Evolutionary conservation across 2,888 invertebrate genomes (phyloP), one percentile per base, ranked within the genome.

Genomic region (Ditylenchus weischeri): DNA sequence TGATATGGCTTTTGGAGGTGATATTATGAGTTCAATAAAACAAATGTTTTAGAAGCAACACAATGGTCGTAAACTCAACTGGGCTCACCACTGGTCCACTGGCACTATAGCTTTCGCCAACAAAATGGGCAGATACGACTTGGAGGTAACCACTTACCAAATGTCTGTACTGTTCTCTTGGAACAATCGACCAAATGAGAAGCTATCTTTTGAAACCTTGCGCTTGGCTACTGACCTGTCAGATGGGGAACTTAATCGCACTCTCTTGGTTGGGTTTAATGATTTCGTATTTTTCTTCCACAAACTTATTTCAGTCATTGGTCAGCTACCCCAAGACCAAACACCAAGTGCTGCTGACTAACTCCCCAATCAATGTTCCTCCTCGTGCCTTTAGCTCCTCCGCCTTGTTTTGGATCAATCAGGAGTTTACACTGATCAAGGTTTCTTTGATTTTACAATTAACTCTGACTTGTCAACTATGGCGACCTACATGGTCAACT

Each of bases 51-150:
- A 29, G 54, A 54, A 54, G 29, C 54, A 54, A 29, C 54, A 54
- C 29, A 23, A 21, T n/a, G 54, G 54, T 13, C 54, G 54, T 7
- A 54, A 54, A 54, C 29, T 54, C 68, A 93, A 94, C 85, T 98
- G 98, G 98, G 87, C 96, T 85, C 96, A 98, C 86, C 94, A 96
- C 83, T 96, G 96, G 95, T 94, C 95, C 75, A 96, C 96, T 86
- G 98, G 96, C 77, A 94, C 94, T 70, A 88, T 89, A 48, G 93
- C 92, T 35, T 96, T 96, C 86, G 88, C 89, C 0, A 95, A 93
- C 84, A 88, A 90, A 76, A 89, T 91, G 65, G 96, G 94, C 0
- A 89, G 91, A 77, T 98, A 91, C 86, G 98, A 98, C 85, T 87
- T 98, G 78, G 98, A 98, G 84, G 95, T 99, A 8, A 98, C 96